Conservation (phyloP, 2,797 vertebrate genomes). For the Sphaeramia orbicularis region DNA sequence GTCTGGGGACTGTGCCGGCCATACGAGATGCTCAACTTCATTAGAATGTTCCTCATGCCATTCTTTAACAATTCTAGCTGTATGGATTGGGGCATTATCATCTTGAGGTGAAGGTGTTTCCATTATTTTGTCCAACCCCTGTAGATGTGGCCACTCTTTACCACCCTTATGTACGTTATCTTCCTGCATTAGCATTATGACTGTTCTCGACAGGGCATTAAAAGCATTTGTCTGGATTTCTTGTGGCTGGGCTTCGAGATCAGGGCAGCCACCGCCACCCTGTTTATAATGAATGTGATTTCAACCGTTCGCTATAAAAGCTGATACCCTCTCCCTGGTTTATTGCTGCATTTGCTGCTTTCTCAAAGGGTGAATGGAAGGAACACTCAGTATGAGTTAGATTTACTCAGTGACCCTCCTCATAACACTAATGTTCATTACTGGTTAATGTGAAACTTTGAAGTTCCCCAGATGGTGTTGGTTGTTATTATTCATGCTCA, state of each 20-base stretch:
- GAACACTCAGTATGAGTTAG: slow-evolving; percentile 61
- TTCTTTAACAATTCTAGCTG: no score
- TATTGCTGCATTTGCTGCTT: slow-evolving; percentile 63
- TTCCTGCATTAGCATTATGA: not conserved
- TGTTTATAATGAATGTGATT: slow-evolving; percentile 55
- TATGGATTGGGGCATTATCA: no score
- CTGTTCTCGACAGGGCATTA: slow-evolving; percentile 24
- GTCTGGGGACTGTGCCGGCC: no score
- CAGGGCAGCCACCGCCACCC: slow-evolving; percentile 27
- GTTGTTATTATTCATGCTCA: slow-evolving; percentile 82
- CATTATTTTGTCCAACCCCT: no score
- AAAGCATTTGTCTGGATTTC: slow-evolving; percentile 34
- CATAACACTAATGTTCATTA: slow-evolving; percentile 82
- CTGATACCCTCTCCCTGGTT: slow-evolving; percentile 55
- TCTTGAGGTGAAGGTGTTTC: no score
- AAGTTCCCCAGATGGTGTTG: slow-evolving; percentile 84
- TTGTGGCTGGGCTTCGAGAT: slow-evolving; percentile 46
- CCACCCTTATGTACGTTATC: not conserved
- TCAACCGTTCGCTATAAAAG: slow-evolving; percentile 53
- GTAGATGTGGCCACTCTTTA: no score
- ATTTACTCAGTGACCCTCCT: slow-evolving; percentile 80
- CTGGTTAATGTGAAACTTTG: slow-evolving; percentile 82
- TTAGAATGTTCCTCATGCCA: no score
- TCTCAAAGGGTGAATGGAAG: slow-evolving; percentile 55
- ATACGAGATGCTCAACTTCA: no score